phyloP scores from a whole-genome alignment of 1,140 invertebrate species.

The Piezodorus guildinii region DNA sequence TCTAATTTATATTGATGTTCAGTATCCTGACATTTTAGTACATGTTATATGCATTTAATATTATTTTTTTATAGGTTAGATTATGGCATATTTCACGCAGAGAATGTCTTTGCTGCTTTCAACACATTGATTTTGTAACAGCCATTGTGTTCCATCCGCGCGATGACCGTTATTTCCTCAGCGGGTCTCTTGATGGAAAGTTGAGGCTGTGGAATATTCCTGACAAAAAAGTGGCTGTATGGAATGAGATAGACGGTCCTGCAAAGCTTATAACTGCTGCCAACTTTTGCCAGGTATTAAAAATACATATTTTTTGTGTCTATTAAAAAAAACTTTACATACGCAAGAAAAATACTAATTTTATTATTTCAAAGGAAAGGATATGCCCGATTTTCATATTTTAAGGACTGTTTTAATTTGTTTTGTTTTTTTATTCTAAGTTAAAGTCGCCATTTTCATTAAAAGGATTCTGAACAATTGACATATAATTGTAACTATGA shows the following conservation, averaged over 20 bases:
- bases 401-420: no score
- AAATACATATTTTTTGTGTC: slow-evolving; percentile 16
- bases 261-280: slow-evolving; percentile 93
- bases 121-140: slow-evolving; percentile 98
- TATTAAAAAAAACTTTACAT: not conserved
- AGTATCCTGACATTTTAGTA: no score
- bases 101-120: slow-evolving; percentile 96
- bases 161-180: slow-evolving; percentile 90
- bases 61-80: slow-evolving; percentile 33
- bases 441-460: no score
- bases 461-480: no score
- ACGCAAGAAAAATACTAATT: no score
- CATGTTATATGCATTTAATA: no score
- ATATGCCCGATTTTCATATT: no score
- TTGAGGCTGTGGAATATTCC: slow-evolving; percentile 97
- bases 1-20: no score
- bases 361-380: no score
- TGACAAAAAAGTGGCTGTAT: slow-evolving; percentile 92
- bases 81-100: slow-evolving; percentile 94
- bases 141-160: slow-evolving; percentile 96
- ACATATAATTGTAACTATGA: no score
- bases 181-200: slow-evolving; percentile 90
- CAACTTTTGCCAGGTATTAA: slow-evolving; percentile 72
- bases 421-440: no score
- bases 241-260: slow-evolving; percentile 93